Evolutionary conservation across 2,113 vertebrate species (phyloP).

Genomic region (Myotis davidii): DNA sequence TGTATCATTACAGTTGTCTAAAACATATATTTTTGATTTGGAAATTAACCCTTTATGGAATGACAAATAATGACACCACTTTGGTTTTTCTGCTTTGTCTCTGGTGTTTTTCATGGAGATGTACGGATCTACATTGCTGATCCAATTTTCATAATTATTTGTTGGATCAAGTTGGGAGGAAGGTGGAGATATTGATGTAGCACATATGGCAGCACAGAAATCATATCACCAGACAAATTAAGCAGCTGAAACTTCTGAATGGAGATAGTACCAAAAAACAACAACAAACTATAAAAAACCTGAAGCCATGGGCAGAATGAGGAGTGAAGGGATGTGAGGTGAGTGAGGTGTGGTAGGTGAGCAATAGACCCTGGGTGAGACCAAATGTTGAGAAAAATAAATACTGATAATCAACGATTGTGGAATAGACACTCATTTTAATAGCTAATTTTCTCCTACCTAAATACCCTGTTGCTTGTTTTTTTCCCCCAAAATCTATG

Average conservation of each 20-base stretch:
- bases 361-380: neutral
- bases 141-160: neutral
- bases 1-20: slow-evolving; percentile 3
- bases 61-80: neutral
- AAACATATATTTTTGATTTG: neutral
- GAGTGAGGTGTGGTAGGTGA: accelerated
- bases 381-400: neutral
- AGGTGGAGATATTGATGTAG: neutral
- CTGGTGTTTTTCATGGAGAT: neutral
- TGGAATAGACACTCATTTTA: neutral
- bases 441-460: neutral
- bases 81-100: neutral
- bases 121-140: neutral
- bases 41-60: neutral
- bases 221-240: neutral
- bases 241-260: neutral
- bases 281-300: neutral
- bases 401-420: neutral
- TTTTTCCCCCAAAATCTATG: neutral
- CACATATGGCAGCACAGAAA: neutral
- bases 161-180: neutral
- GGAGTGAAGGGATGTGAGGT: neutral
- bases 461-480: neutral
- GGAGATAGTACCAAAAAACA: neutral
- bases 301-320: neutral